Evolutionary conservation across 2,113 vertebrate species (phyloP).

Genomic region (Acrocephalus arundinaceus): DNA sequence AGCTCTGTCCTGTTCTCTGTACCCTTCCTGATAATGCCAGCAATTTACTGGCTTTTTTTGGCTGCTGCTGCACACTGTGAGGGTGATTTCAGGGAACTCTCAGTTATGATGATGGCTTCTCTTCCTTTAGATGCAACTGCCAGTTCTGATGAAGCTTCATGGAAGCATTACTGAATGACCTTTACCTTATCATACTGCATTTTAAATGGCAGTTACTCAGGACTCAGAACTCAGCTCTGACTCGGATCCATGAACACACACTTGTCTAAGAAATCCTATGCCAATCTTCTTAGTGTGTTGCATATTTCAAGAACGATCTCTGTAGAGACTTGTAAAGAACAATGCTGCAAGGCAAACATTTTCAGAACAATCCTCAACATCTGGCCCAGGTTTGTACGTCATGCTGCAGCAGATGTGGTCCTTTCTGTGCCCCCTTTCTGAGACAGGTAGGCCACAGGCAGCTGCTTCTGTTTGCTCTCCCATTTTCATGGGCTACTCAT

Average conservation of each 20-base stretch:
- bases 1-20: neutral
- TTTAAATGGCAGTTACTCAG: neutral
- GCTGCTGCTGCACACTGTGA: neutral
- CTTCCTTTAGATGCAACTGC: neutral
- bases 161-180: neutral
- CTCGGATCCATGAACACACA: neutral
- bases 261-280: neutral
- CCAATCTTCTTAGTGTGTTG: neutral
- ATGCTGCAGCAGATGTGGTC: neutral
- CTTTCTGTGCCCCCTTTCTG: neutral
- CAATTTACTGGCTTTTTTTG: neutral
- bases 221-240: neutral
- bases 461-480: conserved; percentile 31
- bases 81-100: neutral
- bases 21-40: neutral
- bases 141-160: neutral
- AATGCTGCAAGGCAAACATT: neutral
- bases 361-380: neutral
- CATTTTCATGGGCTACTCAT: conserved; percentile 31
- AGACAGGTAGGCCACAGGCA: neutral
- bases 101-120: neutral
- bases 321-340: neutral
- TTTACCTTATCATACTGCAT: neutral
- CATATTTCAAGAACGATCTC: neutral
- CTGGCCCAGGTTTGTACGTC: neutral